Conservation (phyloP, 2,797 vertebrate genomes). For the Muscicapa striata region DNA sequence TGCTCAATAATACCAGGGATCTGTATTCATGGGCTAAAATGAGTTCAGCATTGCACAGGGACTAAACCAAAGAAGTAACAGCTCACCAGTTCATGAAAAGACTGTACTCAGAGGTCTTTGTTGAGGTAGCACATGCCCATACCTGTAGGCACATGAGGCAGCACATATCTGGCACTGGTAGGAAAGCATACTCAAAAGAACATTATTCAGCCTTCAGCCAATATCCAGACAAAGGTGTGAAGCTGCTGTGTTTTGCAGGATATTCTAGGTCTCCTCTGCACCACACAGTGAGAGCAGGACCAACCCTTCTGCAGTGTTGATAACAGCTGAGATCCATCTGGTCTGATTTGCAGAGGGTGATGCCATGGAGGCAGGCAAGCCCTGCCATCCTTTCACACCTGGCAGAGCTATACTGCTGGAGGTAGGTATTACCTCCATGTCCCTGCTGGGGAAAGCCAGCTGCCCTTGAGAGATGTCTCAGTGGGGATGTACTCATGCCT, state of each 20-base stretch:
- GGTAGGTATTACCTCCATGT: background rate
- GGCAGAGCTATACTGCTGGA: background rate
- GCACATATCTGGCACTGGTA: background rate
- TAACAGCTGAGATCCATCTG: background rate
- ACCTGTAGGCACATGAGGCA: background rate
- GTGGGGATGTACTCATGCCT: background rate
- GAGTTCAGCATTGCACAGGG: background rate
- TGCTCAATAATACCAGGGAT: background rate
- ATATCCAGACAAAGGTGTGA: background rate
- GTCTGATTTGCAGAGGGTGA: fast-evolving
- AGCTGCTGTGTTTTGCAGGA: background rate
- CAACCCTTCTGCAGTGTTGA: background rate
- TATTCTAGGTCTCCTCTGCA: background rate
- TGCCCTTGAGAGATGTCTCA: background rate
- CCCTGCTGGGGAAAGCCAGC: background rate
- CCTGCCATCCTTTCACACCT: background rate
- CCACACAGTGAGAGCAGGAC: background rate
- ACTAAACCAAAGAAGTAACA: background rate
- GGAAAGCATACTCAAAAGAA: background rate
- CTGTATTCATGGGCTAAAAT: background rate
- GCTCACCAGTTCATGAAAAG: background rate
- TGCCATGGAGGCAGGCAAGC: background rate
- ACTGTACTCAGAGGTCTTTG: background rate
- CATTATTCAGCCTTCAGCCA: background rate
- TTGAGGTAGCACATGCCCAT: background rate